Evolutionary conservation across 2,113 vertebrate genomes (phyloP), one percentile per base, ranked within the genome.

Genomic region (Tympanuchus pallidicinctus): DNA sequence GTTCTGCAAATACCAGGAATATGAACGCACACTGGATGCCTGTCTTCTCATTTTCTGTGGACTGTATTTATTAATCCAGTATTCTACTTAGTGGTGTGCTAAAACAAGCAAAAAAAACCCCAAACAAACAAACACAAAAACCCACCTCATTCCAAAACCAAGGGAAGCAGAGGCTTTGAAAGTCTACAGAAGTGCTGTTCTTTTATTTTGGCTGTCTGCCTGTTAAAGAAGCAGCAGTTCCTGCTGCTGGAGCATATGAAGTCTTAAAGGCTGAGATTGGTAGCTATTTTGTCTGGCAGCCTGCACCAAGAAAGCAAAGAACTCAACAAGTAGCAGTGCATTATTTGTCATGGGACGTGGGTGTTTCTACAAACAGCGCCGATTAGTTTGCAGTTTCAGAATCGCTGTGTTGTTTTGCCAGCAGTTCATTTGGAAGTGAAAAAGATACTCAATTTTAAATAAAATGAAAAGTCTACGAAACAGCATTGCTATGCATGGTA

Each of bases 11-110:
- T 36, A 9, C 0, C 10, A 1, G 75, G 22, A n/a, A 8, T 11
- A 4, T 0, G 0, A 1, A 0, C 0, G 0, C 15, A 20, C 13
- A 4, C 48, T 1, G 1, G 8, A 21, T 57, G 40, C 34, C 14
- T 6, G 2, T n/a, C 30, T 52, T 56, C 10, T 15, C 11, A 52
- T 54, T 61, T 40, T 28, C 9, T 6, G 10, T 19, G 34, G 72
- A 2, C 34, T 43, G 1, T 36, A 3, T 59, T 75, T 10, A 21
- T 65, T 42, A 28, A 24, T 45, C 22, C 8, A 8, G 19, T 30
- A 7, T 45, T 79, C 34, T 48, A 40, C 45, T 32, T 36, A 27
- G 15, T 4, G 21, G 28, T 12, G 1, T 24, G 36, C 42, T 50
- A 40, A 59, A 71, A 59, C 8, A 47, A 47, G 20, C 18, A 47